Percentiles rank a stretch among this genome's conserved stretches.
Conservation (phyloP, 2,888 invertebrate genomes). For the Galerucella nymphaeae region DNA sequence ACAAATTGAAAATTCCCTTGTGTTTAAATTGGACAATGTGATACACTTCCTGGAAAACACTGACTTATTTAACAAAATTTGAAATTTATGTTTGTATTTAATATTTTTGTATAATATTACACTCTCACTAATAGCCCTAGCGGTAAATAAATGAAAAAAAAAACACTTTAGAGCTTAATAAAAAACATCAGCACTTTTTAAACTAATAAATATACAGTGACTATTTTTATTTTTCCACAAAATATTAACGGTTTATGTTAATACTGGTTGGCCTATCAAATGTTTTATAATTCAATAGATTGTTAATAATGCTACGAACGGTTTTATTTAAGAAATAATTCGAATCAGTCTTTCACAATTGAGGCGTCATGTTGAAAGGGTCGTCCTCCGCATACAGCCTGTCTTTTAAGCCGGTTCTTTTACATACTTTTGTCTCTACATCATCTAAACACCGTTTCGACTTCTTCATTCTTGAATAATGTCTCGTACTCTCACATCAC, state of each 20-base stretch:
- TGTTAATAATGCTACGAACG: not conserved
- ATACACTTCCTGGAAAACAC: too few relatives aligned
- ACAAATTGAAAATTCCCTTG: too few relatives aligned
- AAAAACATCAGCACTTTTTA: not conserved
- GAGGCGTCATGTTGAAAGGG: slow-evolving; percentile 12
- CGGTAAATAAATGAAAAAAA: too few relatives aligned
- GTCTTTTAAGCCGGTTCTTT: slow-evolving; percentile 14
- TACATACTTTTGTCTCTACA: slow-evolving; percentile 27
- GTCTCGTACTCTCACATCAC: slow-evolving; percentile 29
- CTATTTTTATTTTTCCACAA: not conserved
- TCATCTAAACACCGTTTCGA: slow-evolving; percentile 23
- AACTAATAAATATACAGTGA: not conserved
- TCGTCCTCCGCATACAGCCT: slow-evolving; percentile 15
- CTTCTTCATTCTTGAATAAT: slow-evolving; percentile 14
- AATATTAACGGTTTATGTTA: not conserved
- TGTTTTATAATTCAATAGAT: not conserved
- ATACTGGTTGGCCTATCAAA: not conserved
- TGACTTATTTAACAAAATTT: too few relatives aligned
- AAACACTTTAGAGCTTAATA: not conserved
- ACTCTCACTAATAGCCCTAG: too few relatives aligned
- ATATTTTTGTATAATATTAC: too few relatives aligned
- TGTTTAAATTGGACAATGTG: too few relatives aligned
- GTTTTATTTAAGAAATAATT: slow-evolving; percentile 1
- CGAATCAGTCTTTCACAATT: slow-evolving; percentile 14
- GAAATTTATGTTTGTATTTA: too few relatives aligned